A percentile compares a stretch with the other conserved stretches of the same genome.
These are phyloP conservation scores for Lerema accius DNA, from an alignment of 1,140 invertebrate species.

Conservation along the genomic window DNA sequence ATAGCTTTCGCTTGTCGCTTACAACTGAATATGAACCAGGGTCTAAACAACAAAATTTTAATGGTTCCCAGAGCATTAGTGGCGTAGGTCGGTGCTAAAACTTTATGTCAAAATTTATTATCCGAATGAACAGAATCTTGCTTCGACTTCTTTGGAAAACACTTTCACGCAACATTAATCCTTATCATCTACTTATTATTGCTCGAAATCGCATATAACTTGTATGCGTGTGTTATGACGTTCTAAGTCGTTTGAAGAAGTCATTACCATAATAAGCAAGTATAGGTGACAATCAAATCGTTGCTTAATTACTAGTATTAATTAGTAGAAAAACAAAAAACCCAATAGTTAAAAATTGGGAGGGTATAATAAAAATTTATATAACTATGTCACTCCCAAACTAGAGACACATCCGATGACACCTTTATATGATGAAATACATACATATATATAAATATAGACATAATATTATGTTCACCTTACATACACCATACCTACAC, in stretches of 20 bases:
- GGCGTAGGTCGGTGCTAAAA: constrained; percentile 53
- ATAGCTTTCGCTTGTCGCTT: too few species aligned
- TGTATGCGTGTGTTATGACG: not conserved
- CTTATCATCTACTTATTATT: not conserved
- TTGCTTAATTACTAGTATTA: constrained; percentile 33
- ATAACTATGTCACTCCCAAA: too few species aligned
- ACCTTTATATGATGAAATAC: too few species aligned
- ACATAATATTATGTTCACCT: too few species aligned
- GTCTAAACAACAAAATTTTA: constrained; percentile 30
- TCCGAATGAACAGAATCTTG: constrained; percentile 29
- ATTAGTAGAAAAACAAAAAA: too few species aligned
- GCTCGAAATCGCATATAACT: not conserved
- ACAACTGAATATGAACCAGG: not conserved
- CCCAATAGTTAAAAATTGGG: too few species aligned
- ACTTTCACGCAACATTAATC: constrained; percentile 11
- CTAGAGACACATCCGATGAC: too few species aligned
- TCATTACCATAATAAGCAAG: constrained; percentile 31
- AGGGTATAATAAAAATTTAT: too few species aligned
- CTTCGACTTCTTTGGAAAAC: constrained; percentile 10
- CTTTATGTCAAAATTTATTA: constrained; percentile 55
- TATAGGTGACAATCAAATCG: constrained; percentile 22
- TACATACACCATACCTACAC: too few species aligned
- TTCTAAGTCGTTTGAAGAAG: constrained; percentile 28
- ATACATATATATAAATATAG: too few species aligned
- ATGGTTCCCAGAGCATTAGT: constrained; percentile 45